These are phyloP conservation scores for Atherix ibis DNA, from an alignment of 2,888 invertebrate genomes.

Conservation along the genomic window DNA sequence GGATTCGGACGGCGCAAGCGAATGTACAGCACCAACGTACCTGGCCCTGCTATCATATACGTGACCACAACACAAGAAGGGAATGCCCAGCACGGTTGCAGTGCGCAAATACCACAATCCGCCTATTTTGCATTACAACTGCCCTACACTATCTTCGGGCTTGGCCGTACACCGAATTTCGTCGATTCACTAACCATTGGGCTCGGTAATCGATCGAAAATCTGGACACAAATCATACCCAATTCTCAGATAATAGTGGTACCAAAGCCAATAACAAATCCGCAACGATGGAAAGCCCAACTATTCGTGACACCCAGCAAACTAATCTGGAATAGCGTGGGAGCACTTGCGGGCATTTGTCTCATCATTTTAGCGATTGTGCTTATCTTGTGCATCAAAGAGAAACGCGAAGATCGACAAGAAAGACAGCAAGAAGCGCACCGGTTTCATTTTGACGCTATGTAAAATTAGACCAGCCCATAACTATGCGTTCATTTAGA, in stretches of 20 bases:
- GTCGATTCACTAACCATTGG: conserved; percentile 79
- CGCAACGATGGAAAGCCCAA: conserved; percentile 74
- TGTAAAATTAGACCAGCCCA: too few relatives aligned
- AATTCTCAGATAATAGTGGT: conserved; percentile 96
- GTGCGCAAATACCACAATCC: conserved; percentile 81
- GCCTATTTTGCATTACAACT: conserved; percentile 85
- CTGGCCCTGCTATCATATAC: conserved; percentile 79
- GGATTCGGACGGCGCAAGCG: conserved; percentile 58
- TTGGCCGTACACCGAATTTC: conserved; percentile 97
- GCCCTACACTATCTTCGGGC: conserved; percentile 89
- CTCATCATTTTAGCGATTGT: conserved; percentile 73
- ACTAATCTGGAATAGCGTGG: conserved; percentile 79
- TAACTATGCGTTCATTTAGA: too few relatives aligned
- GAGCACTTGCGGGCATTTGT: conserved; percentile 74
- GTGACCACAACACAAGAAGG: conserved; percentile 82
- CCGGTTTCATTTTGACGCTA: conserved; percentile 73
- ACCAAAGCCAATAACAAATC: conserved; percentile 63
- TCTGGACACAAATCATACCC: conserved; percentile 88
- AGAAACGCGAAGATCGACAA: conserved; percentile 63
- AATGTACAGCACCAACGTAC: conserved; percentile 78
- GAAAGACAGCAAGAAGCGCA: conserved; percentile 67
- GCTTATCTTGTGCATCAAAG: conserved; percentile 75
- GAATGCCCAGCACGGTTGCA: conserved; percentile 57
- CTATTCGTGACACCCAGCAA: conserved; percentile 91
- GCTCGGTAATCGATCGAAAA: conserved; percentile 48